Base-by-base conservation (phyloP, 1,140 invertebrate genomes). In the Drosophila pectinifera region DNA sequence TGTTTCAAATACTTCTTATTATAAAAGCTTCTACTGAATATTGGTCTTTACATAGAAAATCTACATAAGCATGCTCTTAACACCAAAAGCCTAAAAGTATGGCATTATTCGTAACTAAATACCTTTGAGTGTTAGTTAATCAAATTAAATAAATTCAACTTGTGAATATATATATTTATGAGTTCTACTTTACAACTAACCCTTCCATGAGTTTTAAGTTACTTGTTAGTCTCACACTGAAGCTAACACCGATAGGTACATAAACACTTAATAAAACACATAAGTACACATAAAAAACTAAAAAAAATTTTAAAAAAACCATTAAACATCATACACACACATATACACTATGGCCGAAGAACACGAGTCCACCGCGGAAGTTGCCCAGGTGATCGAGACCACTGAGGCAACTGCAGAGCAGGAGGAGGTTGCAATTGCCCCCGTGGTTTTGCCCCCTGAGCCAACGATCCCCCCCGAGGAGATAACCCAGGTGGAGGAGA, bases 61-160 rank as follows among this genome's bases (percentile, higher is more conserved):
- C 31, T 34, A 34, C 31, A 3, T 13, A 11, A 3, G 13, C 11
- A 34, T 4, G 8, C 28, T 3, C 28, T 31, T 31, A 10, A 31
- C 10, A 10, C 8, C 6, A 8, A 51, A 22, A 58, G 59, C 59
- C 59, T 22, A 58, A 62, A 62, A 62, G 54, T 41, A 58, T 62
- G 14, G 16, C 6, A 36, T 38, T 22, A 16, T 16, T 48, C n/a
- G 28, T 4, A 31, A n/a, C 7, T 18, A 18, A 31, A 31, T 6
- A n/a, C 1, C 0, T 14, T 6, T n/a, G 22, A 6, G 4, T 14
- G 0, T 5, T 53, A 6, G n/a, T 34, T 14, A 1, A 0, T 34
- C 10, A 1, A 0, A 49, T 14, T 20, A 2, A 34, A 8, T 34
- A 3, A 14, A 14, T 14, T 8, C 6, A 14, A 1, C 1, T 3